These are phyloP conservation scores for Euphysa ruthae DNA, from an alignment of 30 jellyfish, hydroid and myxozoan genomes.

Conservation along the genomic window DNA sequence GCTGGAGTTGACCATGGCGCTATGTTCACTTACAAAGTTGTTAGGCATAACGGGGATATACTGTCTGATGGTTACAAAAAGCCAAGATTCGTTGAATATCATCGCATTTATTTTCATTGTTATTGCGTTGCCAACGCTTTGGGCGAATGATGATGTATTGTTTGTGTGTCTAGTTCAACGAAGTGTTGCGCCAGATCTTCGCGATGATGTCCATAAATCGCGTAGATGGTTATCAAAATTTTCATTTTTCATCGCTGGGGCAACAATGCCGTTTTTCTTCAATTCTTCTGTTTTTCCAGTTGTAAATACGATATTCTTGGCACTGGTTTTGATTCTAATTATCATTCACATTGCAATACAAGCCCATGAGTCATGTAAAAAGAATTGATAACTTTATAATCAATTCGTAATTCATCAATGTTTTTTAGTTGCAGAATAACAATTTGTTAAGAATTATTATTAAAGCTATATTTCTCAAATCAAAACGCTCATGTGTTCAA, in stretches of 20 bases:
- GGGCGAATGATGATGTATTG: conserved; percentile 21
- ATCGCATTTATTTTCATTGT: neutral
- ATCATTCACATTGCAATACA: too few relatives aligned
- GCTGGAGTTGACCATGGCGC: conserved; percentile 1
- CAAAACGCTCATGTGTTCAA: too few relatives aligned
- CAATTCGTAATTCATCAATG: too few relatives aligned
- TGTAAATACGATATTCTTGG: too few relatives aligned
- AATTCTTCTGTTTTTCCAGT: too few relatives aligned
- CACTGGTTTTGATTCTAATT: too few relatives aligned
- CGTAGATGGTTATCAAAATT: conserved; percentile 14
- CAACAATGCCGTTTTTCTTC: conserved; percentile 6
- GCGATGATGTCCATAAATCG: conserved; percentile 1
- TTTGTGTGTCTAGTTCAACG: conserved; percentile 12
- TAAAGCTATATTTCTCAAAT: too few relatives aligned
- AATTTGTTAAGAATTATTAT: too few relatives aligned
- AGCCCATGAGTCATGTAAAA: too few relatives aligned
- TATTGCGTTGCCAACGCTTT: conserved; percentile 5
- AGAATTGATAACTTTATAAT: too few relatives aligned
- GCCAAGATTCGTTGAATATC: neutral
- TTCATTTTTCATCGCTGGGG: conserved; percentile 17
- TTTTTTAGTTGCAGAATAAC: too few relatives aligned
- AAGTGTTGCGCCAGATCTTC: neutral
- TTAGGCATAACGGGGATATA: neutral
- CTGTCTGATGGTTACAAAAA: neutral
- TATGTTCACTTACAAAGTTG: neutral